Evolutionary conservation across 2,113 vertebrate species (phyloP).

Genomic region (Panthera tigris): DNA sequence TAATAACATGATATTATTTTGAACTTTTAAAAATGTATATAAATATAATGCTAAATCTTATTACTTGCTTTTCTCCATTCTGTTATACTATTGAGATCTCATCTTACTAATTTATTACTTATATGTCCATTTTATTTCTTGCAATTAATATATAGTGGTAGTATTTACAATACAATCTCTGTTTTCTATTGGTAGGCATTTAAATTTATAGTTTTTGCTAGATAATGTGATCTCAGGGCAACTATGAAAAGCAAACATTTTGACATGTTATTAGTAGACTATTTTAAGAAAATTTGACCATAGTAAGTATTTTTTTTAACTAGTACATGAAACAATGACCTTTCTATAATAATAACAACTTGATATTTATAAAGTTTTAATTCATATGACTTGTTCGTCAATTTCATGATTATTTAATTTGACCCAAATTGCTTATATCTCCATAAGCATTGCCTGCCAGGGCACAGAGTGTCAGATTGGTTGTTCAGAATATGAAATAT

Average conservation of each 20-base stretch:
- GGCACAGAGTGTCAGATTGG: conserved; percentile 26
- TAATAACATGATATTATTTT: conserved; percentile 15
- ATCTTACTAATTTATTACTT: not conserved
- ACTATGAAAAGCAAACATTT: conserved; percentile 44
- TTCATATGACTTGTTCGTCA: conserved; percentile 38
- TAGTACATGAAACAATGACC: not conserved
- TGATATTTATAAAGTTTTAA: conserved; percentile 38
- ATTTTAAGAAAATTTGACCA: conserved; percentile 15
- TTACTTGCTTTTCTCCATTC: conserved; percentile 4
- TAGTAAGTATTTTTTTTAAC: conserved; percentile 30
- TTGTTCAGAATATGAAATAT: conserved; percentile 49
- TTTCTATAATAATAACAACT: conserved; percentile 20
- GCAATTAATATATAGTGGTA: not conserved
- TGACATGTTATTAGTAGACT: conserved; percentile 12
- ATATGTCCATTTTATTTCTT: not conserved
- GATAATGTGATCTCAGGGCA: conserved; percentile 47
- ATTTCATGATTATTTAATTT: conserved; percentile 55
- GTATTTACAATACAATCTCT: conserved; percentile 33
- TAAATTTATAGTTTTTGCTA: conserved; percentile 30
- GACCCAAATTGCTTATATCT: not conserved
- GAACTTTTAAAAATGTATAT: not conserved
- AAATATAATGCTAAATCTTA: not conserved
- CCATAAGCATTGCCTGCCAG: conserved; percentile 36
- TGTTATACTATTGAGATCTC: not conserved
- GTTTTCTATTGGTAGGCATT: conserved; percentile 18